A percentile compares a stretch with the other conserved stretches of the same genome.
Conservation (phyloP, 2,113 vertebrate species). For the Cinclus cinclus region DNA sequence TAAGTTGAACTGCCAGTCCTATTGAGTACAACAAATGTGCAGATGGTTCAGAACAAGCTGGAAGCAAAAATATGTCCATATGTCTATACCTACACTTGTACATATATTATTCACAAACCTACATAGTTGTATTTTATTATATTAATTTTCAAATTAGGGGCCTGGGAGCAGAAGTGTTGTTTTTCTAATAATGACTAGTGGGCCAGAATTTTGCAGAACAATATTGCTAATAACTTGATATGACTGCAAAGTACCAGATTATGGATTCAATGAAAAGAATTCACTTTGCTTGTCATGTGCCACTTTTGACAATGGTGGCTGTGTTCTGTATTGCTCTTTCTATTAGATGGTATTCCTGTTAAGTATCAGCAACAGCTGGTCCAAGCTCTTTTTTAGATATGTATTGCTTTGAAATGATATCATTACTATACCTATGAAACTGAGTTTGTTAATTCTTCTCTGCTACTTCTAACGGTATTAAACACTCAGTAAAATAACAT, state of each 20-base stretch:
- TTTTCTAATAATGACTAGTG: neutral
- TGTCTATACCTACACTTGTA: neutral
- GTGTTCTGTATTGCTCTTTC: neutral
- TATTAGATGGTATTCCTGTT: neutral
- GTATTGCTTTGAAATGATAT: neutral
- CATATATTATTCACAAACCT: neutral
- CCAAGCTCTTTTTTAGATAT: neutral
- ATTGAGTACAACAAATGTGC: neutral
- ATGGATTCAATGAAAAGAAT: neutral
- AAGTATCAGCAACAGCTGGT: neutral
- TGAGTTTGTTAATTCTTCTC: neutral
- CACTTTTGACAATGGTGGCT: neutral
- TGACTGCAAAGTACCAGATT: neutral
- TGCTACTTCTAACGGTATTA: neutral
- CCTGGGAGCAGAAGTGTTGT: neutral
- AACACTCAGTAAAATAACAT: neutral
- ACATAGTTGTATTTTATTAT: neutral
- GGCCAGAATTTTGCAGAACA: neutral
- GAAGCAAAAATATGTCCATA: neutral
- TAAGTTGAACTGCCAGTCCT: neutral
- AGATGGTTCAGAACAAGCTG: neutral
- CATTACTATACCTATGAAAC: neutral
- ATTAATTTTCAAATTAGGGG: neutral
- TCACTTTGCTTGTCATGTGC: neutral
- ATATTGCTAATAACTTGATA: neutral